These are phyloP conservation scores for Turritopsis rubra DNA, from an alignment of 30 jellyfish, hydroid and myxozoan species.

Conservation along the genomic window DNA sequence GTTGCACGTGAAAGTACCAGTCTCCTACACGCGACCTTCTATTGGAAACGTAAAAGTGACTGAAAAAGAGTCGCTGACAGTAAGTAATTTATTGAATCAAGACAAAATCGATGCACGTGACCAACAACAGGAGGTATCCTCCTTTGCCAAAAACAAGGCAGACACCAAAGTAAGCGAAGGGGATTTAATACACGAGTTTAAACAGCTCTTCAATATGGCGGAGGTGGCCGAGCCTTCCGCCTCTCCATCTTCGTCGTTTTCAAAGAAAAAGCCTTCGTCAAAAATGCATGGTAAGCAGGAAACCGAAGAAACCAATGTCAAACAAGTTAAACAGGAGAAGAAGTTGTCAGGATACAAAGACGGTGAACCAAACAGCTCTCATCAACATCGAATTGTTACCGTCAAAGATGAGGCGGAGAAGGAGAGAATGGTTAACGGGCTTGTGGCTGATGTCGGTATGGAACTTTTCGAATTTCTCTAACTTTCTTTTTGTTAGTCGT, in stretches of 20 bases:
- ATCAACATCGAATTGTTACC: slow-evolving; percentile 65
- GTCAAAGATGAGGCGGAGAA: slow-evolving; percentile 70
- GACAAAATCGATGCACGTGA: background rate
- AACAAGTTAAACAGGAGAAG: background rate
- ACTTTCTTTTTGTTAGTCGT: background rate
- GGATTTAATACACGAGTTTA: slow-evolving; percentile 28
- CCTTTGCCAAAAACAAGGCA: background rate
- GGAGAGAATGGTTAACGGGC: slow-evolving; percentile 56
- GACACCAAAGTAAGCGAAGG: background rate
- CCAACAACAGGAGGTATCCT: background rate
- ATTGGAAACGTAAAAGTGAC: slow-evolving; percentile 12
- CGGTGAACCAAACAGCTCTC: background rate
- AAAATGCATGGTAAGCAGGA: background rate
- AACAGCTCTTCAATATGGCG: slow-evolving; percentile 25
- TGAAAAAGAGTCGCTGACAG: background rate
- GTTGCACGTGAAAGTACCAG: slow-evolving; percentile 7
- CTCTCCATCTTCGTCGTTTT: background rate
- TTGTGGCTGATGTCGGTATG: slow-evolving; percentile 46
- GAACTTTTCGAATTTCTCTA: background rate
- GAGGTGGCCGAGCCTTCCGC: background rate
- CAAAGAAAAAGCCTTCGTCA: background rate
- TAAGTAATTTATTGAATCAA: background rate
- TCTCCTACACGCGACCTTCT: slow-evolving; percentile 13
- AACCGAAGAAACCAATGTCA: background rate
- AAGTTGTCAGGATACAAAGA: background rate